These are phyloP conservation scores for Orchesella flavescens DNA, from an alignment of 2,888 invertebrate genomes.

Conservation along the genomic window DNA sequence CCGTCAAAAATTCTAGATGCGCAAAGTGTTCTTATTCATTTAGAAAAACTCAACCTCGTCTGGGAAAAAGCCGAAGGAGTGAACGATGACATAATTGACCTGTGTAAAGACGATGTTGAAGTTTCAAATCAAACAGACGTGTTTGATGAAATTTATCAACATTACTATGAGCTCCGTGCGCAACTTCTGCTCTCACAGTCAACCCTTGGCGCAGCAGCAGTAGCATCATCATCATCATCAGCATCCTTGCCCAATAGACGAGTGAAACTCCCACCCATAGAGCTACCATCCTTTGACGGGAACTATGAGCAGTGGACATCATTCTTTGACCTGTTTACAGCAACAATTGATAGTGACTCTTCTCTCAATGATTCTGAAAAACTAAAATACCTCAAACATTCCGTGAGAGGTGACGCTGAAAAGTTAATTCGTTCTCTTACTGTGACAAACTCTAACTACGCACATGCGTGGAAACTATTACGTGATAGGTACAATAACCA, in stretches of 20 bases:
- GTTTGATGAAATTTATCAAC: not conserved
- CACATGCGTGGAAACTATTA: slow-evolving; percentile 12
- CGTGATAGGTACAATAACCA: slow-evolving; percentile 18
- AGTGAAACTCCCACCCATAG: slow-evolving; percentile 41
- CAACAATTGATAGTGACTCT: slow-evolving; percentile 18
- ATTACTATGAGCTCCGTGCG: not conserved
- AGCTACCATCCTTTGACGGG: slow-evolving; percentile 50
- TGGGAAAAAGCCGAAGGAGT: not conserved
- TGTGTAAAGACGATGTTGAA: not conserved
- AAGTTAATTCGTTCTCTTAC: not conserved
- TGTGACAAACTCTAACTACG: slow-evolving; percentile 3
- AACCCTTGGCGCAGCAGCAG: not conserved
- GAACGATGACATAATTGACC: not conserved
- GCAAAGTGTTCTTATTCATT: not conserved
- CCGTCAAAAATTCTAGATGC: too few species aligned
- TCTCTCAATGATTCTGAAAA: slow-evolving; percentile 34
- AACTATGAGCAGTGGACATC: slow-evolving; percentile 38
- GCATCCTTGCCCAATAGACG: not conserved
- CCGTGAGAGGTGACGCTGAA: slow-evolving; percentile 2
- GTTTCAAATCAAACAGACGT: not conserved
- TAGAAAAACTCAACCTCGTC: not conserved
- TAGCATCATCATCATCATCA: not conserved
- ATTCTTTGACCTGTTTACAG: slow-evolving; percentile 44
- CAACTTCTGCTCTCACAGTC: not conserved
- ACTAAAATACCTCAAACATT: slow-evolving; percentile 25